A percentile compares a stretch with the other conserved stretches of the same genome.
These are phyloP conservation scores for Trogon surrucura DNA, from an alignment of 2,113 vertebrate species.

Conservation along the genomic window DNA sequence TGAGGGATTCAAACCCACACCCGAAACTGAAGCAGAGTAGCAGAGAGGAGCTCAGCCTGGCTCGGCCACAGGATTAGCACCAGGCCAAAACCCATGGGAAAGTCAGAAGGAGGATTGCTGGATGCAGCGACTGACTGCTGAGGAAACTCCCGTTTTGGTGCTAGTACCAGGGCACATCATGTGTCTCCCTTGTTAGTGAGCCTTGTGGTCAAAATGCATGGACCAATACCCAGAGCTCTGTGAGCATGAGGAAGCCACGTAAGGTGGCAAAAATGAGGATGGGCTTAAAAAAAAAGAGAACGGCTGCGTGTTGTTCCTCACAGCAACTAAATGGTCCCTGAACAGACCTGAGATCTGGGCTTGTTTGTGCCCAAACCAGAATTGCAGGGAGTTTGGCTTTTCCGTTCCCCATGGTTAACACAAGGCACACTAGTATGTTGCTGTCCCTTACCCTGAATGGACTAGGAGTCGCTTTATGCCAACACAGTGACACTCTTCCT, in stretches of 20 bases:
- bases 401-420: not conserved
- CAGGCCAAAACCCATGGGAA: not conserved
- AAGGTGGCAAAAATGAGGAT: not conserved
- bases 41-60: not conserved
- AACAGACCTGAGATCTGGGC: not conserved
- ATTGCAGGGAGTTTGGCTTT: not conserved
- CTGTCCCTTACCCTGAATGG: not conserved
- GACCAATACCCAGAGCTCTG: not conserved
- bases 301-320: not conserved
- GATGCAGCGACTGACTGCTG: not conserved
- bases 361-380: not conserved
- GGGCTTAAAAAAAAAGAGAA: not conserved
- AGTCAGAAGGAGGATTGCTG: not conserved
- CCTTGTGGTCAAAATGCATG: not conserved
- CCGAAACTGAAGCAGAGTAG: not conserved
- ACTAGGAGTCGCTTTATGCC: not conserved
- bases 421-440: not conserved
- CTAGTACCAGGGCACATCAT: rapidly evolving
- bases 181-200: not conserved
- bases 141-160: not conserved
- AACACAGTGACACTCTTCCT: not conserved
- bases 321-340: not conserved
- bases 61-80: not conserved
- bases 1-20: not conserved
- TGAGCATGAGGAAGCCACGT: not conserved